A percentile compares a stretch with the other conserved stretches of the same genome.
These are phyloP conservation scores for Cisticola juncidis DNA, from an alignment of 2,113 vertebrate genomes.

Conservation along the genomic window DNA sequence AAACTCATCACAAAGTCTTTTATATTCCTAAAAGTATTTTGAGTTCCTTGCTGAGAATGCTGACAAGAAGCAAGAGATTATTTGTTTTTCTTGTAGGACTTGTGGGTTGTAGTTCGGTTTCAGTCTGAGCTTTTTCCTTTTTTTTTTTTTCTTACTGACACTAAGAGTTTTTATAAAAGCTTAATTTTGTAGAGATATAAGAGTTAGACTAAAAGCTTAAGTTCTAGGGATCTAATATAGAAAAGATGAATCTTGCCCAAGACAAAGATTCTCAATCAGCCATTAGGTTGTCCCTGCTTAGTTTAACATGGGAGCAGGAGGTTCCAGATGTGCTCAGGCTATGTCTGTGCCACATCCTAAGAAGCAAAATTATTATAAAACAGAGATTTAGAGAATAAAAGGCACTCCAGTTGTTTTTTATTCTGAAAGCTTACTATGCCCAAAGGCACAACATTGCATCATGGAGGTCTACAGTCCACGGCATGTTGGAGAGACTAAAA, in stretches of 20 bases:
- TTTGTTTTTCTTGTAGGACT: not conserved
- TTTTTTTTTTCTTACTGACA: not conserved
- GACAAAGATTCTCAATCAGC: not conserved
- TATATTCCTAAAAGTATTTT: not conserved
- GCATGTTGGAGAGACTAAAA: not conserved
- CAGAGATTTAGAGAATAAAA: not conserved
- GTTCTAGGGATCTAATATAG: not conserved
- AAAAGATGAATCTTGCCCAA: not conserved
- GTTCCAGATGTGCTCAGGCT: not conserved
- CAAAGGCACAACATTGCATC: not conserved
- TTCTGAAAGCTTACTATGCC: not conserved
- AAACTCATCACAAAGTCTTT: not conserved
- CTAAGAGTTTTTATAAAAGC: not conserved
- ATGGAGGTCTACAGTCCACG: not conserved
- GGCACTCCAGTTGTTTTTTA: not conserved
- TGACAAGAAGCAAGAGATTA: not conserved
- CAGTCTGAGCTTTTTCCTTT: rapidly evolving
- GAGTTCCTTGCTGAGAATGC: not conserved
- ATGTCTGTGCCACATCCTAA: not conserved
- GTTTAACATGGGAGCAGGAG: not conserved
- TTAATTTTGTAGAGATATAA: not conserved
- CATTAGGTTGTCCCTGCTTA: not conserved
- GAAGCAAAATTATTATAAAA: not conserved
- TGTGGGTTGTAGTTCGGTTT: not conserved
- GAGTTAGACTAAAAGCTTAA: not conserved